phyloP scores from a whole-genome alignment of 2,888 invertebrate species.

The Caenorhabditis drosophilae region DNA sequence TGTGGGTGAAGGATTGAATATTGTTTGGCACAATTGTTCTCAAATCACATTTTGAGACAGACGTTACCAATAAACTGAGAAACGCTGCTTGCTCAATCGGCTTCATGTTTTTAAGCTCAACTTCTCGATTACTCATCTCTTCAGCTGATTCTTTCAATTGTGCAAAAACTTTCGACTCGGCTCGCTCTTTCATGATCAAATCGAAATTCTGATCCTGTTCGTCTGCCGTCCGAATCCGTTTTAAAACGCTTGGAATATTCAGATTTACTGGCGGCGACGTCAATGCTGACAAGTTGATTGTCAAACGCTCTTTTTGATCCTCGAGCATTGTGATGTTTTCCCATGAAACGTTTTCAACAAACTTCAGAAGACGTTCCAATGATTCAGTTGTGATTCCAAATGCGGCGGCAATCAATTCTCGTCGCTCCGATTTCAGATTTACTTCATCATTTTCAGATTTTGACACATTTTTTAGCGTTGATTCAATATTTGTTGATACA shows the following conservation, averaged over 20 bases:
- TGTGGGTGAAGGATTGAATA: conserved; percentile 12
- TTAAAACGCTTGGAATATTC: conserved; percentile 26
- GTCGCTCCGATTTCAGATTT: conserved; percentile 13
- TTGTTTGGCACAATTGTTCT: conserved; percentile 15
- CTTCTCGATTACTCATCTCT: conserved; percentile 14
- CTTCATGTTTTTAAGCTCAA: conserved; percentile 15
- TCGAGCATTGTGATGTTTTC: conserved; percentile 24
- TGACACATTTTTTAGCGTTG: not conserved
- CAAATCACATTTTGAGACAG: conserved; percentile 27
- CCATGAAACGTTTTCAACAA: conserved; percentile 23
- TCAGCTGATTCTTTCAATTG: conserved; percentile 23
- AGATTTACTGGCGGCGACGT: conserved; percentile 12
- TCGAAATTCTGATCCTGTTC: conserved; percentile 30
- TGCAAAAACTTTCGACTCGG: conserved; percentile 19
- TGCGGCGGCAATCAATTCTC: conserved; percentile 25
- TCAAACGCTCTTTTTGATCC: conserved; percentile 17
- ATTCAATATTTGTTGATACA: not conserved
- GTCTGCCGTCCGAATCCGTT: conserved; percentile 23
- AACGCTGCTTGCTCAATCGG: conserved; percentile 24
- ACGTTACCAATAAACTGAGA: conserved; percentile 25
- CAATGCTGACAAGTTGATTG: conserved; percentile 12
- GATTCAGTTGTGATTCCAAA: conserved; percentile 24
- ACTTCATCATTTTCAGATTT: not conserved
- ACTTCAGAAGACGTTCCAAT: conserved; percentile 24
- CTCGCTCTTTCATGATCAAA: conserved; percentile 21